Evolutionary conservation across 2,888 invertebrate species (phyloP), one percentile per base, ranked within the genome.

Genomic region (Plagodis dolabraria): DNA sequence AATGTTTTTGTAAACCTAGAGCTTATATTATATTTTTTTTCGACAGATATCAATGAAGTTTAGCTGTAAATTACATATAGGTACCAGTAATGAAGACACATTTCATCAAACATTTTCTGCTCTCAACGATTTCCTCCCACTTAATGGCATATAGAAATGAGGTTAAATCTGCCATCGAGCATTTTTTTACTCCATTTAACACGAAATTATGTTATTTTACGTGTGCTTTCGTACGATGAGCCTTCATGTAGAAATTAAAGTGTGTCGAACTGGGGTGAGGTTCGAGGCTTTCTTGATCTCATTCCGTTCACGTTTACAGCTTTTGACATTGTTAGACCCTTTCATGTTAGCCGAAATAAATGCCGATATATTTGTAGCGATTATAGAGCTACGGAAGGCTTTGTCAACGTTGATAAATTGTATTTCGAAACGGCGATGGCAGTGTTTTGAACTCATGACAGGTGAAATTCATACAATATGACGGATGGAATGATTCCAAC

Each of bases 281-380:
- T 54, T 59, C 52, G 60, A 47, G 51, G 53, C 47, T 51, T 49
- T 50, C 57, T 49, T 56, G 53, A 44, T 47, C 52, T 49, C 56
- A 70, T 74, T 70, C 72, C 34, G 35, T 51, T 67, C 72, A 73
- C 71, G 71, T 68, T 50, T 66, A 51, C 43, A 53, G 58, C 62
- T 68, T 63, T 62, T 69, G 66, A 69, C 66, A 64, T 67, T 67
- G 67, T 70, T 69, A 61, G 52, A 53, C 56, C 55, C 61, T 70
- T 69, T 66, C 58, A 64, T 64, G 60, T 56, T 49, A 57, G 54
- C 53, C 48, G 54, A 61, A 63, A 63, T 63, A 56, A 63, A 64
- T 63, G 54, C 48, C 40, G 50, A 43, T 69, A 63, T 65, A 65
- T 67, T 69, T 47, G 57, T 60, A 22, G 44, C 33, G 33, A 36